phyloP scores from a whole-genome alignment of 1,140 invertebrate genomes.

The Leguminivora glycinivorella region DNA sequence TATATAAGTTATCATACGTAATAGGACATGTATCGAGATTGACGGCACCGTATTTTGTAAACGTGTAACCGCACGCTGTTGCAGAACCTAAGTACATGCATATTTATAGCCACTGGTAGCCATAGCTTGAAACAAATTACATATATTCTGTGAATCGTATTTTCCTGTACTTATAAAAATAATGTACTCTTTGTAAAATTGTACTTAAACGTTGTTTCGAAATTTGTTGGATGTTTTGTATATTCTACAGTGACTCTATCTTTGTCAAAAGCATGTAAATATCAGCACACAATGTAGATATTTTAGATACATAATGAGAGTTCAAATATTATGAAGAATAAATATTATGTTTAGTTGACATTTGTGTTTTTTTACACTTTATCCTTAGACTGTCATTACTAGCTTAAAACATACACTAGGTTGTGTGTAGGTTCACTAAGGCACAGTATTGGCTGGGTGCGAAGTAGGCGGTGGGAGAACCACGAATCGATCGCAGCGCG shows the following conservation, averaged over 20 bases:
- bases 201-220: slow-evolving; percentile 48
- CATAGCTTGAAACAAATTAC: slow-evolving; percentile 24
- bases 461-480: too few species aligned
- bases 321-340: slow-evolving; percentile 77
- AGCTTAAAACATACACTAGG: too few species aligned
- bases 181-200: slow-evolving; percentile 43
- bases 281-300: slow-evolving; percentile 71
- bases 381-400: slow-evolving; percentile 22
- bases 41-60: slow-evolving; percentile 42
- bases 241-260: slow-evolving; percentile 67
- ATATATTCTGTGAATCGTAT: slow-evolving; percentile 29
- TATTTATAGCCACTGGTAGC: slow-evolving; percentile 7
- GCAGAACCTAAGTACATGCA: slow-evolving; percentile 37
- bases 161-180: slow-evolving; percentile 28
- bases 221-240: slow-evolving; percentile 68
- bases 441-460: too few species aligned
- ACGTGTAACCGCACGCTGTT: slow-evolving; percentile 31
- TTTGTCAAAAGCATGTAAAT: slow-evolving; percentile 71
- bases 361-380: slow-evolving; percentile 42
- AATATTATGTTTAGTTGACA: slow-evolving; percentile 75
- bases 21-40: slow-evolving; percentile 33
- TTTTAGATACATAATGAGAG: slow-evolving; percentile 68
- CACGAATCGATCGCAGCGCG: too few species aligned
- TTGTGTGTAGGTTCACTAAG: too few species aligned
- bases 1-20: slow-evolving; percentile 20